Percentiles rank a stretch among this genome's conserved stretches.
Conservation (phyloP, 2,888 invertebrate species). For the Zaprionus obscuricornis region DNA sequence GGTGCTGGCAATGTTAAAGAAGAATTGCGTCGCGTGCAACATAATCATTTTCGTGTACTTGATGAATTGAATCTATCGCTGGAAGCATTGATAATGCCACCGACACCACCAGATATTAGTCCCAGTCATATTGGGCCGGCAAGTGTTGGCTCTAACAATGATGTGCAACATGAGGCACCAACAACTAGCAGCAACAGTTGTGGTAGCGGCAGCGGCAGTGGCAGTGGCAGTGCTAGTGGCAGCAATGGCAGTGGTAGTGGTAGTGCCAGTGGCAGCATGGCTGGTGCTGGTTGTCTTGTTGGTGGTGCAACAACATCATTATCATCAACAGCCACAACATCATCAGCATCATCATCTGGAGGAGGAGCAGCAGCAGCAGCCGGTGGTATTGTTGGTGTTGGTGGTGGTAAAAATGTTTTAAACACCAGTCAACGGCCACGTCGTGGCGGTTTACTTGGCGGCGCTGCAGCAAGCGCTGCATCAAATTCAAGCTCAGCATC, state of each 20-base stretch:
- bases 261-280: conserved; percentile 6
- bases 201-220: conserved; percentile 26
- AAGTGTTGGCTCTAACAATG: conserved; percentile 19
- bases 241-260: conserved; percentile 13
- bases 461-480: conserved; percentile 68
- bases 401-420: too few relatives aligned
- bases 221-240: conserved; percentile 8
- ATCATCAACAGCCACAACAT: too few relatives aligned
- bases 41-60: conserved; percentile 91
- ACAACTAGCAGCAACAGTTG: conserved; percentile 35
- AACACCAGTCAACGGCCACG: conserved; percentile 64
- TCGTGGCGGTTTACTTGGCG: conserved; percentile 77
- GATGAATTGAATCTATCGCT: conserved; percentile 94
- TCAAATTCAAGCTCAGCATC: conserved; percentile 76
- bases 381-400: too few relatives aligned
- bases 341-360: too few relatives aligned
- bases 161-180: conserved; percentile 85
- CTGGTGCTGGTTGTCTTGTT: conserved; percentile 1
- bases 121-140: conserved; percentile 83
- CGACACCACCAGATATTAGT: conserved; percentile 83
- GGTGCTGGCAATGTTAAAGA: conserved; percentile 90
- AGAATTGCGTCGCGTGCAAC: conserved; percentile 92
- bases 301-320: too few relatives aligned
- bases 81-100: conserved; percentile 95
- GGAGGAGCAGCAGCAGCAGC: too few relatives aligned